phyloP scores from a whole-genome alignment of 2,888 invertebrate genomes.

The Diachrysia chrysitis region DNA sequence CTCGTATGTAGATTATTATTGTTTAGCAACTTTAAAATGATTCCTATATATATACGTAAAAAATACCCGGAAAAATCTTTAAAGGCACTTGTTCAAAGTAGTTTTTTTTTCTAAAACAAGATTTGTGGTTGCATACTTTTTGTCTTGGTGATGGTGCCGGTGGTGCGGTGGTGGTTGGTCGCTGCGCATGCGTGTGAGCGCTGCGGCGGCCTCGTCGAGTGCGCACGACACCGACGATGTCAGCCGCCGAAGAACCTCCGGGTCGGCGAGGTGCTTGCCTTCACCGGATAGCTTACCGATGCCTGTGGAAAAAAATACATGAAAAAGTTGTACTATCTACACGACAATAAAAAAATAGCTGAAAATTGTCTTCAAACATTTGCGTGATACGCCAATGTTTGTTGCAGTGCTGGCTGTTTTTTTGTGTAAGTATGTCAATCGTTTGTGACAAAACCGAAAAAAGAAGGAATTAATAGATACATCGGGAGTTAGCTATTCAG shows the following conservation, averaged over 20 bases:
- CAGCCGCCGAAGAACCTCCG: constrained; percentile 95
- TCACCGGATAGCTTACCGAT: constrained; percentile 95
- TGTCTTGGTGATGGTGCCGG: constrained; percentile 82
- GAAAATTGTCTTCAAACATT: too few species aligned
- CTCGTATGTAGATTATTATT: too few species aligned
- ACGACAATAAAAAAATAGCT: background rate
- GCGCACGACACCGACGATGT: constrained; percentile 97
- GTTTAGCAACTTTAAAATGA: too few species aligned
- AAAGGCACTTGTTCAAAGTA: too few species aligned
- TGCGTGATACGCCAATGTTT: background rate
- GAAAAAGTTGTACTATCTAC: background rate
- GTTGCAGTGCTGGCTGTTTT: too few species aligned
- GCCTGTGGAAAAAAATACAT: constrained; percentile 84
- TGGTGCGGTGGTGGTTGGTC: constrained; percentile 93
- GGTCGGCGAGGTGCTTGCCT: constrained; percentile 95
- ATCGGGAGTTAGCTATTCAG: too few species aligned
- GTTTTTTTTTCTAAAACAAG: too few species aligned
- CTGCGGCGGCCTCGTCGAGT: constrained; percentile 98
- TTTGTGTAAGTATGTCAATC: too few species aligned
- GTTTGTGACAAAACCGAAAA: too few species aligned
- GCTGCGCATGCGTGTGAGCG: constrained; percentile 98
- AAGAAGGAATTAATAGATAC: too few species aligned
- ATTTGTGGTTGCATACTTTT: constrained; percentile 72
- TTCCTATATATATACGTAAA: too few species aligned
- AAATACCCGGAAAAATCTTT: too few species aligned